Evolutionary conservation across 2,888 invertebrate genomes (phyloP).

Genomic region (Heliconius cydno): DNA sequence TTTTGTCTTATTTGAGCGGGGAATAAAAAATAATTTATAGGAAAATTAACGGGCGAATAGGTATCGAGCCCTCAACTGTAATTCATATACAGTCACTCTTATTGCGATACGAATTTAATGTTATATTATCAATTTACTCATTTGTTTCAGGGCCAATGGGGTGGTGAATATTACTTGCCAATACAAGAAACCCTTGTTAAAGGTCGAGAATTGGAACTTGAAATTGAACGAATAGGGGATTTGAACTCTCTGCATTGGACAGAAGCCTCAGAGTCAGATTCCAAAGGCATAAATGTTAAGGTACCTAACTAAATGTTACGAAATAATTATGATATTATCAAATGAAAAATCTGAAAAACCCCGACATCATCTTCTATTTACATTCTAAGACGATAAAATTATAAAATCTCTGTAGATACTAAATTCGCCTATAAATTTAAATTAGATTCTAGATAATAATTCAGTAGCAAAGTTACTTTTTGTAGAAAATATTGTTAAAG

Average conservation of each 20-base stretch:
- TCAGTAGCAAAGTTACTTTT: no score
- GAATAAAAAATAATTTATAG: no score
- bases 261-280: conserved; percentile 48
- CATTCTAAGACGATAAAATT: no score
- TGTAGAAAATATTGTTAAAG: no score
- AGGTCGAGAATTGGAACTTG: conserved; percentile 46
- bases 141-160: conserved; percentile 54
- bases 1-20: no score
- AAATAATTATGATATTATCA: background rate
- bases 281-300: conserved; percentile 55
- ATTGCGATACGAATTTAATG: background rate
- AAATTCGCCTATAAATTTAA: no score
- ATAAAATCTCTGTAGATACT: no score
- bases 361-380: background rate
- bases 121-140: background rate
- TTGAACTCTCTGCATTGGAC: conserved; percentile 61
- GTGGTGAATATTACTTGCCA: conserved; percentile 56
- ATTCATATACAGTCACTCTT: background rate
- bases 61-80: background rate
- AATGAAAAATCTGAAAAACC: background rate
- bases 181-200: conserved; percentile 42
- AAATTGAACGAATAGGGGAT: conserved; percentile 53
- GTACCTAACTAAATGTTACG: conserved; percentile 40
- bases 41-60: no score
- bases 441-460: no score